Conservation (phyloP, 23 tunicate species). For the Ciona savignyi region DNA sequence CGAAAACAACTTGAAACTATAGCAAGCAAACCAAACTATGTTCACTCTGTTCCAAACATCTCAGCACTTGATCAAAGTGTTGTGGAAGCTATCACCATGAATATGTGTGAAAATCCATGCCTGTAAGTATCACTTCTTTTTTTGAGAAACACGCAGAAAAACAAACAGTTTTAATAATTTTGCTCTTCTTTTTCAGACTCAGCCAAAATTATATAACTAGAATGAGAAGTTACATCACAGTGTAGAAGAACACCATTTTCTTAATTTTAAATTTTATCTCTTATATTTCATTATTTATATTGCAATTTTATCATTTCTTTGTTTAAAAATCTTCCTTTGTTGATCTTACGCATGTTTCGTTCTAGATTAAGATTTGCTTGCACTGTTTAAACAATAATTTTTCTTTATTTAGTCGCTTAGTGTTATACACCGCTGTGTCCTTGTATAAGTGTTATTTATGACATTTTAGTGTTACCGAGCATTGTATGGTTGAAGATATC, state of each 20-base stretch:
- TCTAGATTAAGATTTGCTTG: no score
- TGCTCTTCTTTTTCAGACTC: neutral
- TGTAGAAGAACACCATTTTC: neutral
- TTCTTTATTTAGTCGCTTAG: neutral
- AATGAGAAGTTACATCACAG: neutral
- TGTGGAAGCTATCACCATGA: constrained; percentile 8
- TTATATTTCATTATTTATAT: no score
- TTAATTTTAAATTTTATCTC: no score
- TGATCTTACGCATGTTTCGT: neutral
- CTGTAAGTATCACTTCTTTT: constrained; percentile 68
- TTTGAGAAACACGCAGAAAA: no score
- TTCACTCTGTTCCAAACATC: constrained; percentile 4
- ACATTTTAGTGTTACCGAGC: no score
- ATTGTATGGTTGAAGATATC: no score
- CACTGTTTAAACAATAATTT: neutral
- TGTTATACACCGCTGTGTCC: neutral
- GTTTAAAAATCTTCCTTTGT: neutral
- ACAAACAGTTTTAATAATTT: no score
- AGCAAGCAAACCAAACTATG: constrained; percentile 30
- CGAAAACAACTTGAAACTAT: constrained; percentile 20
- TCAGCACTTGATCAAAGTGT: constrained; percentile 17
- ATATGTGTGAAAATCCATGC: constrained; percentile 67
- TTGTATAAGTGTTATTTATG: no score
- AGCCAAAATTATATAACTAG: neutral
- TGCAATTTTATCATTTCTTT: no score